Percentiles rank a stretch among this genome's conserved stretches.
These are phyloP conservation scores for Lithosia quadra DNA, from an alignment of 2,888 invertebrate species.

Conservation along the genomic window DNA sequence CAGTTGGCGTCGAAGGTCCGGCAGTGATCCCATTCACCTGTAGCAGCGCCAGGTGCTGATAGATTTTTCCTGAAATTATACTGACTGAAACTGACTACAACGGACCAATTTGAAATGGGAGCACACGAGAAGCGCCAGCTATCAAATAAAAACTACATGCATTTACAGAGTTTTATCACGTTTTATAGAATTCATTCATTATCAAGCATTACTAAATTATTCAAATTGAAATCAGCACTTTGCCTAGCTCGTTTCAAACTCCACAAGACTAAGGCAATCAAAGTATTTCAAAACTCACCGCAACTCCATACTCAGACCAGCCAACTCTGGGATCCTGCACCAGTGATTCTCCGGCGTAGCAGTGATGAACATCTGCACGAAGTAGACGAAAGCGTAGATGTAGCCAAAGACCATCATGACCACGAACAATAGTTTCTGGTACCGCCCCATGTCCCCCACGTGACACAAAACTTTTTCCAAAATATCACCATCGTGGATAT, in stretches of 20 bases:
- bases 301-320: conserved; percentile 59
- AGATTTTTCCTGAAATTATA: conserved; percentile 68
- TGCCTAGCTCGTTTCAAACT: too few species aligned
- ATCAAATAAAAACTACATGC: too few species aligned
- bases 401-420: conserved; percentile 72
- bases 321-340: conserved; percentile 72
- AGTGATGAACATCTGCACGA: conserved; percentile 76
- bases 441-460: conserved; percentile 71
- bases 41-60: conserved; percentile 60
- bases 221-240: too few species aligned
- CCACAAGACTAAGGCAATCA: neutral
- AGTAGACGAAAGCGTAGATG: conserved; percentile 73
- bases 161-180: too few species aligned
- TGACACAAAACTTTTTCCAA: conserved; percentile 65
- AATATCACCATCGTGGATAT: conserved; percentile 37
- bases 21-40: conserved; percentile 70
- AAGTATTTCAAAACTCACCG: conserved; percentile 53
- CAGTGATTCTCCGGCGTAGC: conserved; percentile 74
- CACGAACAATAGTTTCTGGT: conserved; percentile 71
- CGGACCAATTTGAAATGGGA: too few species aligned
- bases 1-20: conserved; percentile 71
- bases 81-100: too few species aligned
- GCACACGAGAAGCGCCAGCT: too few species aligned
- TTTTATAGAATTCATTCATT: too few species aligned
- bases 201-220: too few species aligned